These are phyloP conservation scores for Mormyrops attenuatus DNA, from an alignment of 2,797 vertebrate species.

Conservation along the genomic window DNA sequence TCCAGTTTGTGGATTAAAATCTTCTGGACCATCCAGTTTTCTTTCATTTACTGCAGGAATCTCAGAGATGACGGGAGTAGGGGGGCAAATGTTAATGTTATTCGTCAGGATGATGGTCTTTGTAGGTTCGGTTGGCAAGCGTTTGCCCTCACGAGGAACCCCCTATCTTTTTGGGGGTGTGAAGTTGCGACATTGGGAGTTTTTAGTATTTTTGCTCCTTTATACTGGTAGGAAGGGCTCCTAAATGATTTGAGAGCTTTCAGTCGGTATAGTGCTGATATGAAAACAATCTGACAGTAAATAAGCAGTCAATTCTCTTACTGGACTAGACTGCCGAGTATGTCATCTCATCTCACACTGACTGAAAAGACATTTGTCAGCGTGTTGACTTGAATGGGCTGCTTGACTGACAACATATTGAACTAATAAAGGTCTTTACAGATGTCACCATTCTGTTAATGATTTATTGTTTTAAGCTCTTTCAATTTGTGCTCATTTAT, in stretches of 20 bases:
- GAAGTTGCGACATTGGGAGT: neutral
- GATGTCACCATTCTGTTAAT: neutral
- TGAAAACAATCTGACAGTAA: neutral
- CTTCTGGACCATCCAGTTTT: neutral
- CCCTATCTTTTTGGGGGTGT: neutral
- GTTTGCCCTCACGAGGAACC: neutral
- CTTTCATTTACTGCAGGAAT: neutral
- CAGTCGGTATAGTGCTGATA: neutral
- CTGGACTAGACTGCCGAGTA: neutral
- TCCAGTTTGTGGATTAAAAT: neutral
- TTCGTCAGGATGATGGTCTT: neutral
- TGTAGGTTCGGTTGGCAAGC: neutral
- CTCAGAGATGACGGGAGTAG: neutral
- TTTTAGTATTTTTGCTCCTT: neutral
- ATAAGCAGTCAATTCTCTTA: neutral
- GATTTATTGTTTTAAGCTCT: neutral
- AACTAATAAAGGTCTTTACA: neutral
- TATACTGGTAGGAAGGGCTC: neutral
- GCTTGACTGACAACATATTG: neutral
- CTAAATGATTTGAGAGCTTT: neutral
- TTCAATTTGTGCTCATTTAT: neutral
- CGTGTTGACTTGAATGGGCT: neutral
- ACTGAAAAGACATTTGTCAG: neutral
- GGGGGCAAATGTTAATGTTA: neutral
- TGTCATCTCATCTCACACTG: neutral